A percentile compares a stretch with the other conserved stretches of the same genome.
Conservation (phyloP, 2,888 invertebrate species). For the Neria commutata region DNA sequence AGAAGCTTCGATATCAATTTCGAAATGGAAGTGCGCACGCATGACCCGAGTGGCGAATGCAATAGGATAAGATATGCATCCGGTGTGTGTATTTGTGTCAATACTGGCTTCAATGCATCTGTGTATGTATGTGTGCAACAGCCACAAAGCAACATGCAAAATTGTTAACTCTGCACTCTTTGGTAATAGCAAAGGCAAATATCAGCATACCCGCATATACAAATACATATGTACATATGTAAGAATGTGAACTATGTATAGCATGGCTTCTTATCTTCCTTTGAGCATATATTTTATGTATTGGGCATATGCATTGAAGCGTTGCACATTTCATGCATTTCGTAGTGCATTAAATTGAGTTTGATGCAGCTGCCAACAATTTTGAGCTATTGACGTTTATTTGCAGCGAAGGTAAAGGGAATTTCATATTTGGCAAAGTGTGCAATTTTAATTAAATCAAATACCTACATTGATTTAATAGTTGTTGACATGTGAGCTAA, state of each 20-base stretch:
- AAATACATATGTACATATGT: too few relatives aligned
- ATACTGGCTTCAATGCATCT: neutral
- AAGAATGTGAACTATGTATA: too few relatives aligned
- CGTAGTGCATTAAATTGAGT: too few relatives aligned
- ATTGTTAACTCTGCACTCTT: conserved; percentile 37
- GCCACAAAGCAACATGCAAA: neutral
- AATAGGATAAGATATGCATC: conserved; percentile 22
- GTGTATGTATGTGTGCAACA: neutral
- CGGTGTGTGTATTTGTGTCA: neutral
- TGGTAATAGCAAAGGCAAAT: conserved; percentile 44
- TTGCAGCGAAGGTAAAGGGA: neutral
- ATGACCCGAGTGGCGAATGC: conserved; percentile 47
- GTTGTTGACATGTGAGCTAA: too few relatives aligned
- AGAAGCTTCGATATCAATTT: conserved; percentile 43
- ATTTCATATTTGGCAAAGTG: neutral
- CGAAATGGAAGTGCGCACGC: conserved; percentile 48
- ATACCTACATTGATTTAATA: too few relatives aligned
- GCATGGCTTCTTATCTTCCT: too few relatives aligned
- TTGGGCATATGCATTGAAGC: too few relatives aligned
- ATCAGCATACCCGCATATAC: too few relatives aligned
- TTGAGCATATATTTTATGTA: too few relatives aligned
- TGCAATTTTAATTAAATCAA: neutral
- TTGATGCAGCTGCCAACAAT: too few relatives aligned
- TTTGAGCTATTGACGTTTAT: neutral
- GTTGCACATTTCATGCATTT: too few relatives aligned